These are phyloP conservation scores for Propithecus perrieri DNA, from an alignment of 2,797 vertebrate species.

Conservation along the genomic window DNA sequence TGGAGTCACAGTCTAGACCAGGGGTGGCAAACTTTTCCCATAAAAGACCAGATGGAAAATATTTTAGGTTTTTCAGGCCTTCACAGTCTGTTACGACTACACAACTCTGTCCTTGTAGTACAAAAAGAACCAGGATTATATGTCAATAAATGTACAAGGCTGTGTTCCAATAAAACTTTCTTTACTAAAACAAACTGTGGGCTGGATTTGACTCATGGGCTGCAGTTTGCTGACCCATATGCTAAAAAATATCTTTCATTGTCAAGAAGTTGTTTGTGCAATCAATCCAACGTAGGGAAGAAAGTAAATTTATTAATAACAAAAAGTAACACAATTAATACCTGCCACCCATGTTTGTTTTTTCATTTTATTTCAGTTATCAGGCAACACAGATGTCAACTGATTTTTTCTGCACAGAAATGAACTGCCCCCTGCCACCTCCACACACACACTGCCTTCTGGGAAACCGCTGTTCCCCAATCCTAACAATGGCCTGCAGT, in stretches of 20 bases:
- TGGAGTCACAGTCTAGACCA: neutral
- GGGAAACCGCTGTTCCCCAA: rapidly evolving
- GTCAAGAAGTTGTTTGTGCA: neutral
- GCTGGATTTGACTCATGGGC: neutral
- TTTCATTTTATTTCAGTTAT: neutral
- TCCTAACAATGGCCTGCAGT: neutral
- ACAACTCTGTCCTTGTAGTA: neutral
- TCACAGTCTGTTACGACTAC: no score
- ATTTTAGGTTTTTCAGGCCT: neutral
- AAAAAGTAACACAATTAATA: neutral
- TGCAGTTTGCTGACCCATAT: rapidly evolving
- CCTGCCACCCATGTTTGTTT: neutral
- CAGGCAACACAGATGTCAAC: neutral
- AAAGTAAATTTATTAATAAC: neutral
- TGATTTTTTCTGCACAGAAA: neutral
- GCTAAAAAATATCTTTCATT: neutral
- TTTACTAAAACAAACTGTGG: neutral
- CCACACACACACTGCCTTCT: neutral
- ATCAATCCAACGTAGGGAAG: neutral
- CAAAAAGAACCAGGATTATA: neutral
- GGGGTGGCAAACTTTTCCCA: neutral
- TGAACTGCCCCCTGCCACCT: rapidly evolving
- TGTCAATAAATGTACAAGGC: rapidly evolving
- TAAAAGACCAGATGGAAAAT: neutral
- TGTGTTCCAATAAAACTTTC: neutral